Evolutionary conservation across 2,113 vertebrate genomes (phyloP).

Genomic region (Phalacrocorax brasilianus): DNA sequence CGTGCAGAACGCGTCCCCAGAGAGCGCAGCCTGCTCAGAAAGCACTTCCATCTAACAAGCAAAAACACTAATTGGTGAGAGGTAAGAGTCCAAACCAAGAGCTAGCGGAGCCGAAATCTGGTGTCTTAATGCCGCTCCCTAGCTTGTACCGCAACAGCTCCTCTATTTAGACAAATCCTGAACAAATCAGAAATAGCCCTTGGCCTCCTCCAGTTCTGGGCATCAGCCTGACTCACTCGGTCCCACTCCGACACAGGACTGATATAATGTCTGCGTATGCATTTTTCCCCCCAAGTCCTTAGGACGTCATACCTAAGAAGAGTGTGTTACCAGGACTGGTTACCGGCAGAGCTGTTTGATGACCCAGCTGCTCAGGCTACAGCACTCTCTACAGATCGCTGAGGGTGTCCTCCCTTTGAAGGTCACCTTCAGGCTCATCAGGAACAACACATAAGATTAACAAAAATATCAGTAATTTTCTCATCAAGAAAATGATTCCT

Average conservation of each 20-base stretch:
- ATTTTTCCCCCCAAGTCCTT: not conserved
- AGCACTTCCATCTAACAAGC: not conserved
- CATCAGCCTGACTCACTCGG: not conserved
- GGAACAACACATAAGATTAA: not conserved
- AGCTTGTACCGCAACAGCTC: not conserved
- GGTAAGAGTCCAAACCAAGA: not conserved
- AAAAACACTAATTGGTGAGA: not conserved
- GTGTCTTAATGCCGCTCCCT: not conserved
- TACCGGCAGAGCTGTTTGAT: not conserved
- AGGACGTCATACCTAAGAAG: not conserved
- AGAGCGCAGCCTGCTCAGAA: not conserved
- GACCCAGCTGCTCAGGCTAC: not conserved
- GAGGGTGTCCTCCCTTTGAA: not conserved
- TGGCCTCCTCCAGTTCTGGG: not conserved
- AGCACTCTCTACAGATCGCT: not conserved
- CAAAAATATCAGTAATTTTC: not conserved
- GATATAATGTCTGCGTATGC: fast-evolving
- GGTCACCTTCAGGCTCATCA: not conserved
- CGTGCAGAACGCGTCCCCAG: fast-evolving
- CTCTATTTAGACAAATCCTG: not conserved
- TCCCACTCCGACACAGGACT: not conserved
- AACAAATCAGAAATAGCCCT: not conserved
- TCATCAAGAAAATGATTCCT: not conserved
- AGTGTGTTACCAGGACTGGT: fast-evolving
- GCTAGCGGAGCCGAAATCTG: not conserved